A percentile compares a stretch with the other conserved stretches of the same genome.
These are phyloP conservation scores for Procambarus virginalis DNA, from an alignment of 1,140 invertebrate species.

Conservation along the genomic window DNA sequence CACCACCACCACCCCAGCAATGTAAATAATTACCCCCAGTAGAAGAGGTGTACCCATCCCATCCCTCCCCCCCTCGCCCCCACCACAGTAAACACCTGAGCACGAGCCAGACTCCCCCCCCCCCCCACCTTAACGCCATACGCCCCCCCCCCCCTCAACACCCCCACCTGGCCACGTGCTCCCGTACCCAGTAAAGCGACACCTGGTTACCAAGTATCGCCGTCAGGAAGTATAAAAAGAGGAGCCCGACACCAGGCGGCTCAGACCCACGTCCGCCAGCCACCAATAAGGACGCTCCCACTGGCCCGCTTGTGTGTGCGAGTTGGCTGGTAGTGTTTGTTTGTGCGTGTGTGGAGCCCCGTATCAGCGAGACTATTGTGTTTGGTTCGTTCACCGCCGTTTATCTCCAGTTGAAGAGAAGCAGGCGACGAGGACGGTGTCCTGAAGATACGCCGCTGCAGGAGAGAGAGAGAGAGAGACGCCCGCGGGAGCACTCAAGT, in stretches of 20 bases:
- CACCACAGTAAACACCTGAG: no score
- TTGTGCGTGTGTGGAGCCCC: slow-evolving; percentile 15
- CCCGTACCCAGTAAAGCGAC: background rate
- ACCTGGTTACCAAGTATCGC: slow-evolving; percentile 36
- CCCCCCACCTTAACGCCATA: background rate
- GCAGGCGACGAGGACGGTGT: background rate
- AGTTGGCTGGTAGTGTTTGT: background rate
- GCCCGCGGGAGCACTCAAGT: background rate
- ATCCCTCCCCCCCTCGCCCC: no score
- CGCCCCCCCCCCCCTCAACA: background rate
- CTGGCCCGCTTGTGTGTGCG: background rate
- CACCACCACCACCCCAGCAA: no score
- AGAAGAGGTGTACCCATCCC: no score
- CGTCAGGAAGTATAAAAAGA: background rate
- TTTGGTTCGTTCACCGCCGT: background rate
- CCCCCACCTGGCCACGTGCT: slow-evolving; percentile 15
- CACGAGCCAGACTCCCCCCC: no score
- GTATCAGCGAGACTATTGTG: slow-evolving; percentile 9
- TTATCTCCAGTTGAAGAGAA: background rate
- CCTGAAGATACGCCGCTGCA: background rate
- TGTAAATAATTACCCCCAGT: no score
- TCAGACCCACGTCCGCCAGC: slow-evolving; percentile 1
- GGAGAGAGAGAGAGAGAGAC: background rate
- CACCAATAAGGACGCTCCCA: background rate
- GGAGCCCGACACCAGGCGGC: background rate